A percentile compares a stretch with the other conserved stretches of the same genome.
phyloP scores from a whole-genome alignment of 2,113 vertebrate genomes.

The Otus sunia region DNA sequence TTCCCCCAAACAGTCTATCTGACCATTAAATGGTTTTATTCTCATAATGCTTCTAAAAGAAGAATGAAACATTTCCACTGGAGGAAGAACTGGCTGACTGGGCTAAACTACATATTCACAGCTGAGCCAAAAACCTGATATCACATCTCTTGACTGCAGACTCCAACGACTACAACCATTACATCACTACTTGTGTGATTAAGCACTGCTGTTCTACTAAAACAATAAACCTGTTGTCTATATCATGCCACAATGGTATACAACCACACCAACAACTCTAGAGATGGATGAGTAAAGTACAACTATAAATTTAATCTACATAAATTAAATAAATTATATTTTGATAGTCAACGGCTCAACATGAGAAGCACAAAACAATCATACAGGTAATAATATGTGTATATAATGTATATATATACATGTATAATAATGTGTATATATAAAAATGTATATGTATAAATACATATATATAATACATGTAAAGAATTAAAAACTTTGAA shows the following conservation, averaged over 20 bases:
- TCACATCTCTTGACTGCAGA: background rate
- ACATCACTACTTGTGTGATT: conserved; percentile 8
- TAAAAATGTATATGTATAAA: background rate
- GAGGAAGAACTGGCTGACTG: background rate
- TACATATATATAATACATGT: background rate
- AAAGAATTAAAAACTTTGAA: background rate
- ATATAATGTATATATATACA: background rate
- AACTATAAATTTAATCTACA: background rate
- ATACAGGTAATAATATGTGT: background rate
- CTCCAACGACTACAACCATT: background rate
- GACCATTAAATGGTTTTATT: background rate
- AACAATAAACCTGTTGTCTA: background rate
- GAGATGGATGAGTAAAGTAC: background rate
- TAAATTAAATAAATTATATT: background rate
- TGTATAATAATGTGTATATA: background rate
- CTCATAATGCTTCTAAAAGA: background rate
- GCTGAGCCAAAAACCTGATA: background rate
- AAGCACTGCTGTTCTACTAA: background rate
- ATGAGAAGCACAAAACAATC: background rate
- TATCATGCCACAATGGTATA: background rate
- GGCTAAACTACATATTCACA: background rate
- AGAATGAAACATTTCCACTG: background rate
- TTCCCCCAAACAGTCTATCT: background rate
- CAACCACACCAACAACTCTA: background rate
- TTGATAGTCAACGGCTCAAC: background rate